Evolutionary conservation across 2,888 invertebrate genomes (phyloP).

Genomic region (Phragmatobia fuliginosa): DNA sequence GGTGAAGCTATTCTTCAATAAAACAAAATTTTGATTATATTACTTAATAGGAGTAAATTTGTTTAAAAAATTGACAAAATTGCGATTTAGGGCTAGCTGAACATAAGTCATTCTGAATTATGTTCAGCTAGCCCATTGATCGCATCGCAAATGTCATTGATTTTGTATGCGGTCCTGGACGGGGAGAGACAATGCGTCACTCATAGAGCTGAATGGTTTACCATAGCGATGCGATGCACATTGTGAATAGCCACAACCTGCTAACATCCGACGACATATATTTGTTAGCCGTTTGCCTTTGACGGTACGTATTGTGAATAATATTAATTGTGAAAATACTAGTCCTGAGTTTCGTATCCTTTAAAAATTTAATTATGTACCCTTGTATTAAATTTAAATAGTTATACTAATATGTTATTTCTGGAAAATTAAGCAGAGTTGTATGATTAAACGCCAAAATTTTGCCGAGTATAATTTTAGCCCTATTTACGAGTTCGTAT

Average conservation of each 20-base stretch:
- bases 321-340: slow-evolving; percentile 13
- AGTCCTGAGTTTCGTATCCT: not conserved
- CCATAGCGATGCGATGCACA: slow-evolving; percentile 38
- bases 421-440: too few relatives aligned
- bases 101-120: too few relatives aligned
- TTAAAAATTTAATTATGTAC: too few relatives aligned
- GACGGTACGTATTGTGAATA: slow-evolving; percentile 24
- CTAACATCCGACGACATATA: slow-evolving; percentile 31
- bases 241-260: slow-evolving; percentile 35
- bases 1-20: not conserved
- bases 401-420: too few relatives aligned
- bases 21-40: not conserved
- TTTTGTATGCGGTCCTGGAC: slow-evolving; percentile 57
- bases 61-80: slow-evolving; percentile 10
- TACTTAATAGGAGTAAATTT: not conserved
- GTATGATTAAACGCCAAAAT: too few relatives aligned
- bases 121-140: slow-evolving; percentile 28
- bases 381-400: too few relatives aligned
- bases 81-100: too few relatives aligned
- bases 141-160: slow-evolving; percentile 64
- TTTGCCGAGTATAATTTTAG: too few relatives aligned
- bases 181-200: slow-evolving; percentile 52
- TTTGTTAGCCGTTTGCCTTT: slow-evolving; percentile 34
- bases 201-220: slow-evolving; percentile 57
- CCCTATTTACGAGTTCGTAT: too few relatives aligned